A percentile compares a stretch with the other conserved stretches of the same genome.
Evolutionary conservation across 2,888 invertebrate genomes (phyloP).

Genomic region (Steinernema hermaphroditum): DNA sequence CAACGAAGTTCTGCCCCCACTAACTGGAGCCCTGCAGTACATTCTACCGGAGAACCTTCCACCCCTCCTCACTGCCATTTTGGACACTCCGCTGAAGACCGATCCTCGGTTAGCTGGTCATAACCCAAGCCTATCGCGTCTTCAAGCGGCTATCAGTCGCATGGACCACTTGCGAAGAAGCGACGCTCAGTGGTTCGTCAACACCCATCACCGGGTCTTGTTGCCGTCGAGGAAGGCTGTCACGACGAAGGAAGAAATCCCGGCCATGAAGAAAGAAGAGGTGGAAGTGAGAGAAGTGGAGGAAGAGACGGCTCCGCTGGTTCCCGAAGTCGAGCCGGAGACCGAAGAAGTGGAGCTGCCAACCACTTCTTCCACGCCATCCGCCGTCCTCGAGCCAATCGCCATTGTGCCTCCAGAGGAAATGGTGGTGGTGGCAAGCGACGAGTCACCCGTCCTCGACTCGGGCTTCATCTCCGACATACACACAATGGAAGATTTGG

Average conservation of each 20-base stretch:
- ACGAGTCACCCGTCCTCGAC: background rate
- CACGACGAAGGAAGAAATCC: background rate
- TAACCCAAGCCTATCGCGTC: slow-evolving; percentile 42
- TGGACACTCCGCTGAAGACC: slow-evolving; percentile 41
- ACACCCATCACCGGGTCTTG: slow-evolving; percentile 43
- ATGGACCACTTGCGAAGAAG: slow-evolving; percentile 44
- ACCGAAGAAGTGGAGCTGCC: background rate
- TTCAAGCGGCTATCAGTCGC: slow-evolving; percentile 49
- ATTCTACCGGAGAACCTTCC: slow-evolving; percentile 59
- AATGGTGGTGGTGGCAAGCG: background rate
- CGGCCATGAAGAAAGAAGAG: background rate
- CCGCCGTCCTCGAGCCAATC: background rate
- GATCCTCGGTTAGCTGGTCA: slow-evolving; percentile 52
- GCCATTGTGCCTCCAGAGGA: background rate
- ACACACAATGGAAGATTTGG: background rate
- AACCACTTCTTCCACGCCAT: background rate
- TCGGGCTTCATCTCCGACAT: background rate
- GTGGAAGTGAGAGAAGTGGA: background rate
- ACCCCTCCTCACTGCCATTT: slow-evolving; percentile 47
- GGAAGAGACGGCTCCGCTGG: slow-evolving; percentile 10
- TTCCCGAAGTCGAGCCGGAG: background rate
- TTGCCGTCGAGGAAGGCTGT: background rate
- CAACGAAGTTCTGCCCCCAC: slow-evolving; percentile 51
- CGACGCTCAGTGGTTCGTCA: slow-evolving; percentile 56
- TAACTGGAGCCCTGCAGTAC: slow-evolving; percentile 60